Percentiles rank a stretch among this genome's conserved stretches.
These are phyloP conservation scores for Tetragnatha versicolor DNA, from an alignment of 1,140 invertebrate genomes.

Conservation along the genomic window DNA sequence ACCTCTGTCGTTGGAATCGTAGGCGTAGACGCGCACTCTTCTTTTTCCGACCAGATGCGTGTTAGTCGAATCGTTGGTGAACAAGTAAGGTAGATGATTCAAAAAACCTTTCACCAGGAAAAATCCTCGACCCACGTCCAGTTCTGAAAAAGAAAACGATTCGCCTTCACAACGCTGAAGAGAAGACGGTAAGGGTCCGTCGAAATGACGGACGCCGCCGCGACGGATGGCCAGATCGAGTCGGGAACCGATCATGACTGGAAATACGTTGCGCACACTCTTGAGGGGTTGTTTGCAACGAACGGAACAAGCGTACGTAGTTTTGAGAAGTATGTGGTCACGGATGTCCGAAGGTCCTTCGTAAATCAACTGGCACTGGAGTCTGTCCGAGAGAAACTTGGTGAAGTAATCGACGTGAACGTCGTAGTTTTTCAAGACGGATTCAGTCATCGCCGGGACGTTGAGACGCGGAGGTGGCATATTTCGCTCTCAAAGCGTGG, in stretches of 20 bases:
- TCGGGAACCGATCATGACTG: neutral
- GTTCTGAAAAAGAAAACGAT: neutral
- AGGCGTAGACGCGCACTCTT: neutral
- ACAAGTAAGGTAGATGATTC: neutral
- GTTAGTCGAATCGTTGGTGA: conserved; percentile 12
- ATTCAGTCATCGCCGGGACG: too few species aligned
- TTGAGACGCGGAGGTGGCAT: neutral
- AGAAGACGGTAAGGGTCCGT: neutral
- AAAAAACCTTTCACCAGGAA: neutral
- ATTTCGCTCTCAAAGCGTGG: neutral
- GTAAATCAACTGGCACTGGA: neutral
- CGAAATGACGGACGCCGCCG: neutral
- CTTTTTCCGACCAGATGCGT: neutral
- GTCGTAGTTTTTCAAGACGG: neutral
- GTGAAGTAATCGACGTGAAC: neutral
- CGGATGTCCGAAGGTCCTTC: neutral
- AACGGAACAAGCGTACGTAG: neutral
- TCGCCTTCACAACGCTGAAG: neutral
- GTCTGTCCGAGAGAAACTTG: neutral
- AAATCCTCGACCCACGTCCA: neutral
- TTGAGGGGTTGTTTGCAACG: neutral
- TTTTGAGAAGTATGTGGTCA: neutral
- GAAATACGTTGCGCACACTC: neutral
- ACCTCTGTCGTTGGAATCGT: conserved; percentile 4
- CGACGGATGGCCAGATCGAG: neutral